phyloP scores from a whole-genome alignment of 2,888 invertebrate genomes.

The Copidosoma aretas region DNA sequence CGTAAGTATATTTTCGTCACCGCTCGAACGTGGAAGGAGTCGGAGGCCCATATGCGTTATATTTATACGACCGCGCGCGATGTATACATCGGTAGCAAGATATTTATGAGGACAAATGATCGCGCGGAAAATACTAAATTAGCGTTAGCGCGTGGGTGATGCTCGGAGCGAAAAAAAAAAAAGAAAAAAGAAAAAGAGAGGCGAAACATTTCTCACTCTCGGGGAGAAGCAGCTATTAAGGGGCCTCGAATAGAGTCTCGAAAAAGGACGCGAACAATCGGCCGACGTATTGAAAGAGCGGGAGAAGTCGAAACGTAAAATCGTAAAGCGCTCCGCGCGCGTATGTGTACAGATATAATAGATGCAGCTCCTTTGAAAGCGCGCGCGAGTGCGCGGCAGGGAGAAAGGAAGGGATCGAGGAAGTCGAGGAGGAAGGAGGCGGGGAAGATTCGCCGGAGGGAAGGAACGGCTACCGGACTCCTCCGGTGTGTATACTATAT shows the following conservation, averaged over 20 bases:
- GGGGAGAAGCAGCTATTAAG: constrained; percentile 11
- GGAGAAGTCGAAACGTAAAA: constrained; percentile 14
- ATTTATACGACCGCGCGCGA: too few relatives aligned
- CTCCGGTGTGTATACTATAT: too few relatives aligned
- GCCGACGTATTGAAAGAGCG: neutral
- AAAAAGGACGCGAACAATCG: constrained; percentile 11
- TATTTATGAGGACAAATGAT: too few relatives aligned
- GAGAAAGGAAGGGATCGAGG: neutral
- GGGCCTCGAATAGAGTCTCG: constrained; percentile 4
- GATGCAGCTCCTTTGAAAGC: constrained; percentile 1
- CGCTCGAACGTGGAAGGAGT: too few relatives aligned
- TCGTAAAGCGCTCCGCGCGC: constrained; percentile 18
- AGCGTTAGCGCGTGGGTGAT: too few relatives aligned
- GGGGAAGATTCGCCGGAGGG: neutral
- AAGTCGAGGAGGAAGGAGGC: too few relatives aligned
- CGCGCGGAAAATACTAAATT: too few relatives aligned
- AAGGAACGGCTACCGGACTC: neutral
- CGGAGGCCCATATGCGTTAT: too few relatives aligned
- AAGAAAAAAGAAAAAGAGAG: neutral
- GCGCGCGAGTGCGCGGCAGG: neutral
- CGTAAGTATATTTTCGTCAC: too few relatives aligned
- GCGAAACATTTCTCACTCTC: constrained; percentile 12
- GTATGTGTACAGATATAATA: too few relatives aligned
- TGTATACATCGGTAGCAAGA: too few relatives aligned
- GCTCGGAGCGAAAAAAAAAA: neutral